Evolutionary conservation across 2,888 invertebrate genomes (phyloP).

Genomic region (Tenthredo distinguenda): DNA sequence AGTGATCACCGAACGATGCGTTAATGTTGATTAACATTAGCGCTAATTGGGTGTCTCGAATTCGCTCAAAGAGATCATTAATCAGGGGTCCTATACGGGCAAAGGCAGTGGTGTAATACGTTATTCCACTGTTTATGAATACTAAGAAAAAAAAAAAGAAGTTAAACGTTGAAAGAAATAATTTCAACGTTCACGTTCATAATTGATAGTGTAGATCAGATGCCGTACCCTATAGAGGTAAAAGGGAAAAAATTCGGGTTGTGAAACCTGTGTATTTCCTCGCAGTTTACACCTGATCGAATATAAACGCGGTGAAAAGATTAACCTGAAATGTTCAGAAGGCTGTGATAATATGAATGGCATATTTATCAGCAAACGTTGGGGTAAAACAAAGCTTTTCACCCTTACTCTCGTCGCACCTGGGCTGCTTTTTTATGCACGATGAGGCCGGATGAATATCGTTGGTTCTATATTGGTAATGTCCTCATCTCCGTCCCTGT

Average conservation of each 20-base stretch:
- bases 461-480: background rate
- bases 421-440: conserved; percentile 14
- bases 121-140: background rate
- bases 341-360: conserved; percentile 33
- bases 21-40: conserved; percentile 37
- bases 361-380: conserved; percentile 23
- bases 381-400: conserved; percentile 23
- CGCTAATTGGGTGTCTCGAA: conserved; percentile 41
- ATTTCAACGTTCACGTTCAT: background rate
- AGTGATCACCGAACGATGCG: conserved; percentile 32
- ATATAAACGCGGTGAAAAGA: conserved; percentile 10
- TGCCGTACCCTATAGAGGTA: background rate
- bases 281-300: background rate
- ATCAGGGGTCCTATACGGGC: background rate
- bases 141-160: background rate
- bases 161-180: background rate
- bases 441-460: background rate
- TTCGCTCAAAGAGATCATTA: conserved; percentile 38
- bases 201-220: background rate
- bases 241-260: background rate
- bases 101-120: background rate
- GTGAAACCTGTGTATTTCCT: background rate
- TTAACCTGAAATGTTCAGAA: conserved; percentile 19
- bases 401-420: conserved; percentile 1
- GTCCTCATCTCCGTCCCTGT: conserved; percentile 19